phyloP scores from a whole-genome alignment of 1,140 invertebrate genomes.

The Oryctes rhinoceros region DNA sequence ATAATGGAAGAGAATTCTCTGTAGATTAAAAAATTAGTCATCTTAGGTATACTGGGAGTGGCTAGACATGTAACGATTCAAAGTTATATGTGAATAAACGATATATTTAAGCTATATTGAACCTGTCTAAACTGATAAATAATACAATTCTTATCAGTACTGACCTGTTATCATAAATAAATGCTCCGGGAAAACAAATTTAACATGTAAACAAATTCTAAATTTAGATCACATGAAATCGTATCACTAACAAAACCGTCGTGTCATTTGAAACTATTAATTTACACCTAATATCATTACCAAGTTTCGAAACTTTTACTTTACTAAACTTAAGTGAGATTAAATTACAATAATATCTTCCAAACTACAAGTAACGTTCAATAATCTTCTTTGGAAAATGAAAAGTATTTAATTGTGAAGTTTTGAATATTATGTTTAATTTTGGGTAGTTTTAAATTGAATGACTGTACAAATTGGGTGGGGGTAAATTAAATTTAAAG shows the following conservation, averaged over 20 bases:
- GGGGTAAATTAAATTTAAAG: no score
- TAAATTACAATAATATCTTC: no score
- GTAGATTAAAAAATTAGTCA: not conserved
- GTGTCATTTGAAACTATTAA: not conserved
- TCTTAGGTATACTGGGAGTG: not conserved
- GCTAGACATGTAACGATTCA: not conserved
- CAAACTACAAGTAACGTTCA: no score
- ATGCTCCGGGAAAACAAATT: not conserved
- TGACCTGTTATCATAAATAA: conserved; percentile 22
- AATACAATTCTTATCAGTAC: conserved; percentile 15
- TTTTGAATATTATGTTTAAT: no score
- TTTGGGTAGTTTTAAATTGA: no score
- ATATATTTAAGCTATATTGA: not conserved
- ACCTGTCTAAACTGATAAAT: not conserved
- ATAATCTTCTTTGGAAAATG: no score
- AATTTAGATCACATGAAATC: not conserved
- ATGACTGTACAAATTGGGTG: no score
- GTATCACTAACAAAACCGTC: not conserved
- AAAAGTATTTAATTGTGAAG: no score
- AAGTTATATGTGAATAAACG: not conserved
- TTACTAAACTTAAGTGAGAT: no score
- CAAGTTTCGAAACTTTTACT: no score
- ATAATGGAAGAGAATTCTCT: not conserved
- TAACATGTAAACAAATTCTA: conserved; percentile 16
- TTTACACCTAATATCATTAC: not conserved